Percentiles rank a stretch among this genome's conserved stretches.
phyloP scores from a whole-genome alignment of 1,140 invertebrate genomes.

The Pygmarrhopalites habei region DNA sequence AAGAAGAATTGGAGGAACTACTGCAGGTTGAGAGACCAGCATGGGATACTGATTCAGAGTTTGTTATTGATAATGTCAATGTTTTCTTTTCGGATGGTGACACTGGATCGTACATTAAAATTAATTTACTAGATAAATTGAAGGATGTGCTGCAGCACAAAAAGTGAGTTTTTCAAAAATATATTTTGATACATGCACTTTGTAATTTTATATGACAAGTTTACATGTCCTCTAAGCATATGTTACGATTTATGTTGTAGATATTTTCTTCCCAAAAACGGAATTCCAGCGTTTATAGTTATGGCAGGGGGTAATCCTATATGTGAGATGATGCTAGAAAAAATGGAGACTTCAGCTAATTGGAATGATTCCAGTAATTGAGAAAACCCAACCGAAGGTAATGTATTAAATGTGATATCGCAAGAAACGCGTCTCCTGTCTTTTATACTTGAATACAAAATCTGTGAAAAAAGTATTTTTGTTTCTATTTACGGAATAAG shows the following conservation, averaged over 20 bases:
- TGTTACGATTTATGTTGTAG: conserved; percentile 9
- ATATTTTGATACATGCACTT: neutral
- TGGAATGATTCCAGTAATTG: no score
- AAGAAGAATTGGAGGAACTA: conserved; percentile 62
- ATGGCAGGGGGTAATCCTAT: conserved; percentile 19
- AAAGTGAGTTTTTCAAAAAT: neutral
- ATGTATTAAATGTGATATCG: no score
- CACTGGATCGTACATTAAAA: conserved; percentile 55
- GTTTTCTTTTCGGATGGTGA: conserved; percentile 72
- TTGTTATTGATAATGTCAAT: conserved; percentile 57
- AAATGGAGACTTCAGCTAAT: no score
- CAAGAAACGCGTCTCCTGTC: no score
- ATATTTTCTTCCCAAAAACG: conserved; percentile 23
- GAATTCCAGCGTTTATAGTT: conserved; percentile 24
- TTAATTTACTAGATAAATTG: neutral
- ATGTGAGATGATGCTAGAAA: conserved; percentile 17
- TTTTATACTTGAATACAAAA: no score
- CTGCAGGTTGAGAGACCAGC: conserved; percentile 58
- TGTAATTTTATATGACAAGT: neutral
- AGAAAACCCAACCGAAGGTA: no score
- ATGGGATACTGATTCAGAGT: conserved; percentile 68
- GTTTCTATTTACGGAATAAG: no score
- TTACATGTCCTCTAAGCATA: neutral
- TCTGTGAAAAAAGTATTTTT: no score
- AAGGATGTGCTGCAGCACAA: conserved; percentile 6